Evolutionary conservation across 2,888 invertebrate genomes (phyloP), one percentile per base, ranked within the genome.

Genomic region (Campoplex nolae): DNA sequence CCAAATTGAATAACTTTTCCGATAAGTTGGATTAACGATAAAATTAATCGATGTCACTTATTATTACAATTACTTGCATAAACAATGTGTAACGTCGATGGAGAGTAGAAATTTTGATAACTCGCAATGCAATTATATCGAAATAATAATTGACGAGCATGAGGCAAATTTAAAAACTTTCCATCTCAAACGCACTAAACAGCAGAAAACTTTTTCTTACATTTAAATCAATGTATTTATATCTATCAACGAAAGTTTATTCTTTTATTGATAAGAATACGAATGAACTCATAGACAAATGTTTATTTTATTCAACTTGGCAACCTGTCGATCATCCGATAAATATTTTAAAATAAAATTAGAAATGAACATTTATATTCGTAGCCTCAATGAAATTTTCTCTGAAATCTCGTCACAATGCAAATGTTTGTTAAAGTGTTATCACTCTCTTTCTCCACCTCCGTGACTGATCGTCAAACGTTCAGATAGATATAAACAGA

Each of bases 401-500:
- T 48, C 16, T 1, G 16, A 58, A 28, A 28, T 28, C 4, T 28
- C 28, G 28, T 58, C 28, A 28, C 13, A 13, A 58, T 58, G 58
- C 58, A 58, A 28, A 58, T 13, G 13, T 28, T 58, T 58, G 54
- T 54, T 28, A 28, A 56, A 56, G 56, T 71, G 48, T 18, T 48
- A 18, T 11, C 48, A 45, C 48, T 48, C 16, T 28, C n/a, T 23
- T 48, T 28, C 18, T 48, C 32, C 6, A 32, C 48, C 32, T 71
- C 28, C 18, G 48, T 48, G 48, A 48, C 32, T 71, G 28, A 6
- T 48, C 16, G 48, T 71, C 70, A 48, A 71, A 48, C 48, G 48
- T 71, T 71, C 48, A 32, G 8, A 48, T 48, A 48, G 48, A 28
- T 13, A 71, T 48, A 48, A 71, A 28, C 58, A 58, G 28, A 58